Base-by-base conservation (phyloP, 1,140 invertebrate genomes). In the Drosophila ironensis region DNA sequence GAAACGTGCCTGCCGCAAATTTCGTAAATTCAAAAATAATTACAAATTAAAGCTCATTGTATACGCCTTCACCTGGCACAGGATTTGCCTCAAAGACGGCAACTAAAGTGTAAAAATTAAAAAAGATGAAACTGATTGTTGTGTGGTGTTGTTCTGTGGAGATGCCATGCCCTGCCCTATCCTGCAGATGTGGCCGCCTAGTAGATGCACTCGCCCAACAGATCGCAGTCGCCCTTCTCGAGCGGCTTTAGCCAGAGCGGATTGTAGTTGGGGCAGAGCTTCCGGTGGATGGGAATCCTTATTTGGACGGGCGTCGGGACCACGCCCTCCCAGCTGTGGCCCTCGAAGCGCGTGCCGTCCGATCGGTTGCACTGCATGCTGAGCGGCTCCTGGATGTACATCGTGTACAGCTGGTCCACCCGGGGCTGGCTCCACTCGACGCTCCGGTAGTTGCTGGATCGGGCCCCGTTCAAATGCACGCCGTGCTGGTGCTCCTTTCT, bases 291-390 rank as follows among this genome's bases (percentile, higher is more conserved):
- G 56, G 89, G 89, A 2, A 90, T 80, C 66, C 88, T 73, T 30
- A 90, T 89, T 56, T 88, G 64, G 3, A 90, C 89, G 14, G 82
- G 73, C 48, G 89, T 90, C 25, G 89, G 53, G 0, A 74, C 48
- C 20, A 87, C 72, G 4, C 89, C 89, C 76, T 90, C 89, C 89
- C 89, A 90, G 17, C 84, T 70, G 50, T 30, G 70, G 1, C 67
- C 73, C 24, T 71, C 73, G 28, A 98, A 97, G 75, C 97, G 91
- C 44, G 92, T 92, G 8, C 97, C 97, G 75, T 95, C 94, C 2
- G 96, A 98, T 82, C 94, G 93, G 90, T 99, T 99, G 89, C 98
- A 99, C 87, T 98, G 97, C 96, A 98, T 98, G 41, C 97, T 97
- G 38, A 99, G 92, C 14, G 97, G 95, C 1, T 97, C 94, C 68